phyloP scores from a whole-genome alignment of 1,140 invertebrate genomes.

The Scaptomyza hsui region DNA sequence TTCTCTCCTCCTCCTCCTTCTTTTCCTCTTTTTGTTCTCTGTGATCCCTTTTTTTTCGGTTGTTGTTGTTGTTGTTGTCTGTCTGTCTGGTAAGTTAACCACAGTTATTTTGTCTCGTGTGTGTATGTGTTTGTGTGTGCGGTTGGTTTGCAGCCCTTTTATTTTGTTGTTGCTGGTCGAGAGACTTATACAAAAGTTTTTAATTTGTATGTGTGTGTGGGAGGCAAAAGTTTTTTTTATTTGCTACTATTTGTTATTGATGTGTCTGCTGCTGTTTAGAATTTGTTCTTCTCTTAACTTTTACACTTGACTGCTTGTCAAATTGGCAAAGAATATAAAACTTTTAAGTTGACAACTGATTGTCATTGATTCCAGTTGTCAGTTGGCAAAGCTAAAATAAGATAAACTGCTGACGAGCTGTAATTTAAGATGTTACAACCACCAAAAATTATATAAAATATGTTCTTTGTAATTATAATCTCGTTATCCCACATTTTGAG shows the following conservation, averaged over 20 bases:
- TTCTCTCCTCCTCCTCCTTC: not conserved
- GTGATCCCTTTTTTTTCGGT: slow-evolving; percentile 11
- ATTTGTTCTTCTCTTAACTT: slow-evolving; percentile 5
- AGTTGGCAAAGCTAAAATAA: not conserved
- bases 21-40: not conserved
- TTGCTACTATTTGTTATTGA: slow-evolving; percentile 35
- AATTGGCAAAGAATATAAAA: slow-evolving; percentile 6
- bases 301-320: slow-evolving; percentile 1
- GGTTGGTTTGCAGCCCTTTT: slow-evolving; percentile 25
- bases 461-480: not conserved
- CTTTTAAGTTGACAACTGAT: not conserved
- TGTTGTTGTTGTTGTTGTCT: slow-evolving; percentile 20
- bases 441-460: not conserved
- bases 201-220: slow-evolving; percentile 31
- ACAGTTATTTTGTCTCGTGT: slow-evolving; percentile 30
- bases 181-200: slow-evolving; percentile 31
- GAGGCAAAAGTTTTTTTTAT: slow-evolving; percentile 29
- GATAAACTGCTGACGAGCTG: not conserved
- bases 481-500: not conserved
- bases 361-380: not conserved
- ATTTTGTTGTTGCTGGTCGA: slow-evolving; percentile 7
- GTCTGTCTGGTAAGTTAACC: slow-evolving; percentile 49
- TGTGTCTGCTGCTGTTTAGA: slow-evolving; percentile 25
- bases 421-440: too few relatives aligned
- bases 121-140: slow-evolving; percentile 36